Percentiles rank a stretch among this genome's conserved stretches.
Conservation (phyloP, 2,113 vertebrate genomes). For the Clarias gariepinus region DNA sequence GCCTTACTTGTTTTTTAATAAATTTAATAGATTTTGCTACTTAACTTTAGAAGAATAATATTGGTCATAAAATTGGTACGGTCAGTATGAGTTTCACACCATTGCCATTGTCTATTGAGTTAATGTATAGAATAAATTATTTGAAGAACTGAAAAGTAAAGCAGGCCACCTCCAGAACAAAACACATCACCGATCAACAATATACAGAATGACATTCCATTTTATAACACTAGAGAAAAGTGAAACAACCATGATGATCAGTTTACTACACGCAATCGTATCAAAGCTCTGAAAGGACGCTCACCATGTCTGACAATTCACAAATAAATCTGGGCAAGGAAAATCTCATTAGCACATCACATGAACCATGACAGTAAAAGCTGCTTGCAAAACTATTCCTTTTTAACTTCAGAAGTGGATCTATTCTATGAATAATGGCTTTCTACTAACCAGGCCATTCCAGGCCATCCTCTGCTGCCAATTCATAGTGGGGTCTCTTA, state of each 20-base stretch:
- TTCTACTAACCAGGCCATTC: background rate
- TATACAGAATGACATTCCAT: background rate
- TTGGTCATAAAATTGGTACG: background rate
- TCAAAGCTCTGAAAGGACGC: background rate
- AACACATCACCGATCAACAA: background rate
- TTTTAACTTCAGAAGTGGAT: background rate
- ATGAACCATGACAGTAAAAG: slow-evolving; percentile 21
- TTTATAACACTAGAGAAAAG: background rate
- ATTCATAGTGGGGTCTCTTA: background rate
- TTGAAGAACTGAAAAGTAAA: background rate
- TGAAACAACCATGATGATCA: background rate
- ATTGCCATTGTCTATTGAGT: background rate
- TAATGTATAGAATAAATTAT: background rate
- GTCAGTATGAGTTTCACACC: background rate
- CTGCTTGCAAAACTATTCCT: background rate
- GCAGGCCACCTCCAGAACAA: background rate
- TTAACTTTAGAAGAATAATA: background rate
- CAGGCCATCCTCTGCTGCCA: background rate
- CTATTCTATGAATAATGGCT: background rate
- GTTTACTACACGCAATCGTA: background rate
- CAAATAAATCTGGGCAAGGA: slow-evolving; percentile 6
- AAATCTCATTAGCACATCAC: slow-evolving; percentile 27
- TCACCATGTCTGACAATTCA: slow-evolving; percentile 2
- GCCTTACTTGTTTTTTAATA: background rate
- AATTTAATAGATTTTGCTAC: background rate